Conservation (phyloP, 2,797 vertebrate genomes). For the Tapera naevia region DNA sequence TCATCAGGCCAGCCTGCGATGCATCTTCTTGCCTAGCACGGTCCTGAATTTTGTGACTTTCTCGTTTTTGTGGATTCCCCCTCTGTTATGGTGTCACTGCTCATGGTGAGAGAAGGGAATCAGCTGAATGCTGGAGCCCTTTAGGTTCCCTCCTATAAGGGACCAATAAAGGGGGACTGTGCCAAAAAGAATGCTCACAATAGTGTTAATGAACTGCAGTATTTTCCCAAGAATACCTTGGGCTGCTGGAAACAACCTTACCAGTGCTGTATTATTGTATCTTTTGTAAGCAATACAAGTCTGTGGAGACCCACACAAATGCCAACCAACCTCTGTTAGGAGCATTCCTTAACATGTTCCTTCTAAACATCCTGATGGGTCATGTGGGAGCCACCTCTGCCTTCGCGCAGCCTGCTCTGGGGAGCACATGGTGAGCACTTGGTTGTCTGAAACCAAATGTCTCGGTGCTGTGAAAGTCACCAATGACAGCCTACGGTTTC, state of each 20-base stretch:
- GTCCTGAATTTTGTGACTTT: not conserved
- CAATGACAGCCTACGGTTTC: not conserved
- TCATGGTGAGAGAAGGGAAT: not conserved
- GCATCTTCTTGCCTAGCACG: not conserved
- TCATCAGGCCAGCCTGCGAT: not conserved
- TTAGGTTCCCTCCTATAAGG: not conserved
- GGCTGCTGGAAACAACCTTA: not conserved
- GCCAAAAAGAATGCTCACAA: not conserved
- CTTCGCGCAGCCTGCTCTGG: not conserved
- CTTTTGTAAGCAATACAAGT: not conserved
- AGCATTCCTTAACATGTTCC: not conserved
- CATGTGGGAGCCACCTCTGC: not conserved
- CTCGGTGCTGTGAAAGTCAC: not conserved
- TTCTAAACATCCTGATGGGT: not conserved
- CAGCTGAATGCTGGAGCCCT: not conserved
- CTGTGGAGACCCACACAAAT: not conserved
- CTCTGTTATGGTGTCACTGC: not conserved
- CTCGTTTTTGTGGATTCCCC: not conserved
- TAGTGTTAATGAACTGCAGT: conserved; percentile 33
- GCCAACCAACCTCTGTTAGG: not conserved
- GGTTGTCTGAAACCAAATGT: not conserved
- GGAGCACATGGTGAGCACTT: not conserved
- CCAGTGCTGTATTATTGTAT: not conserved
- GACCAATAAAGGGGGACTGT: not conserved
- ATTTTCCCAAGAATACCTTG: conserved; percentile 21